Evolutionary conservation across 2,797 vertebrate species (phyloP), one percentile per base, ranked within the genome.

Genomic region (Sphenopsis melanotis): DNA sequence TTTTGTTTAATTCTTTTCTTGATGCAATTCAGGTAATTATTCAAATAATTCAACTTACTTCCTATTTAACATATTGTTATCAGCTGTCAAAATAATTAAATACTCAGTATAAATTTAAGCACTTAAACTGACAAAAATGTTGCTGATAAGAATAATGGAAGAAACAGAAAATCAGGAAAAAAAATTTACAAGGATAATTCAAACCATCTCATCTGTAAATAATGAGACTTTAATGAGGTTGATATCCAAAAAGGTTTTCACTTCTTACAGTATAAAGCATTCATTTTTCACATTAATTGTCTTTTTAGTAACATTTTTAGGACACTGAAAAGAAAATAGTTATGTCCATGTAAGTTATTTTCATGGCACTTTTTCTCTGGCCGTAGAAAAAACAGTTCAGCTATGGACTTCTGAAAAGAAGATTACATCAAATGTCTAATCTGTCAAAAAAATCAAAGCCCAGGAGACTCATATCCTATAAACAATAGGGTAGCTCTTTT

Each of bases 71-170:
- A 56, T 69, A 94, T 92, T 94, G 10, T 88, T 92, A 89, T 90
- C 66, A 72, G 29, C 68, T 97, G 87, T 94, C 94, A 97, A 96
- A 96, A 95, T 97, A 97, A 98, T 97, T 87, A 98, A 97, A 95
- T 97, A 85, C 61, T 87, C 74, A 47, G 42, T 96, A 96, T 90
- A 96, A 96, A 97, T 95, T 82, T 96, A 52, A 46, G 50, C 60
- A 83, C 81, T 95, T 96, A 96, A 97, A 95, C 93, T 94, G 94
- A 97, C 91, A 97, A 97, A 97, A 96, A 64, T 60, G 15, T 89
- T 93, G 41, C 60, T 94, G 95, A 70, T 93, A 97, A 96, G 88
- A 96, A 95, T 94, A 97, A 95, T 79, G 56, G 59, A 96, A 95
- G 74, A 91, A 97, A 95, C 11, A 85, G 91, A 95, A 97, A 97